Conservation (phyloP, 64 coral and sea anemone species). For the Orbicella faveolata region DNA sequence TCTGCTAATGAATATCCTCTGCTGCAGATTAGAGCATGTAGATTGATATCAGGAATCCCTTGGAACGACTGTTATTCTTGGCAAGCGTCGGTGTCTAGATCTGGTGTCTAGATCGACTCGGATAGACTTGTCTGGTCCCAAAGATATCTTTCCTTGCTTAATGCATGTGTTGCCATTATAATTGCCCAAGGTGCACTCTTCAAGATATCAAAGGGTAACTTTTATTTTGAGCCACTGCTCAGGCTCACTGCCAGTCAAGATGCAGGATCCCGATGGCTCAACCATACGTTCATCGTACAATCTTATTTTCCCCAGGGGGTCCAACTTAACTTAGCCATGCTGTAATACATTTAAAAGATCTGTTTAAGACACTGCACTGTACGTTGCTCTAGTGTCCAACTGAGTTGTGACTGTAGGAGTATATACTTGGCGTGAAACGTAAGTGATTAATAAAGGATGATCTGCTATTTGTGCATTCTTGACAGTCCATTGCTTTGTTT, state of each 20-base stretch:
- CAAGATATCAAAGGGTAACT: neutral
- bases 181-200: neutral
- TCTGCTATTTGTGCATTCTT: too few species aligned
- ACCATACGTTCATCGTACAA: constrained; percentile 5
- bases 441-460: neutral
- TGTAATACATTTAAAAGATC: neutral
- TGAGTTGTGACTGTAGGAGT: neutral
- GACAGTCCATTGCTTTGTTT: too few species aligned
- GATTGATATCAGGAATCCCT: neutral
- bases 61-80: neutral
- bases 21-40: neutral
- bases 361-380: constrained; percentile 8
- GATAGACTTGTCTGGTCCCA: neutral
- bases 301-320: constrained; percentile 16
- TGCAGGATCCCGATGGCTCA: neutral
- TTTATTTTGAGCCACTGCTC: neutral
- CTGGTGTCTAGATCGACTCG: constrained; percentile 1
- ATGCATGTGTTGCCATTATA: neutral
- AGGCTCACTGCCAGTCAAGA: neutral
- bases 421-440: neutral
- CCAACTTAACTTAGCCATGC: neutral
- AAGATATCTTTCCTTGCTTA: neutral
- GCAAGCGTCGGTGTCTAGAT: neutral
- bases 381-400: constrained; percentile 4
- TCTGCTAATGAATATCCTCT: neutral